Evolutionary conservation across 2,888 invertebrate species (phyloP).

Genomic region (Acanthopleura granulata): DNA sequence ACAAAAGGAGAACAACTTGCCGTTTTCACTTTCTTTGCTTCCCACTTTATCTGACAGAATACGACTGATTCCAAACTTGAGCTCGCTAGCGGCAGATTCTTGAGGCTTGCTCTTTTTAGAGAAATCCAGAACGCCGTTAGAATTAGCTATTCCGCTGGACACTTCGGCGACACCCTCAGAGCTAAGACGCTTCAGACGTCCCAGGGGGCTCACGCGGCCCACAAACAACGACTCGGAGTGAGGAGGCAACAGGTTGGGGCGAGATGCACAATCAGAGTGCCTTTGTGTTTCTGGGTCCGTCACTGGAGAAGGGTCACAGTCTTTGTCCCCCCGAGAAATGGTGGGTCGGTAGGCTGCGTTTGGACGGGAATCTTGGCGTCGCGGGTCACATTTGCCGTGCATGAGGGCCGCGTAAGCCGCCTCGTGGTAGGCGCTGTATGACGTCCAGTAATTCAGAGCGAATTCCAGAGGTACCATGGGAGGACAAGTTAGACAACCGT

Average conservation of each 20-base stretch:
- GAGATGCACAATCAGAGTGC: background rate
- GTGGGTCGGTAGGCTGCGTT: background rate
- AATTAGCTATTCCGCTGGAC: background rate
- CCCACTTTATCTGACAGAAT: conserved; percentile 15
- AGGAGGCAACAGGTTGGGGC: background rate
- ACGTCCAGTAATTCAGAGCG: conserved; percentile 12
- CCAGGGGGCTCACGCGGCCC: background rate
- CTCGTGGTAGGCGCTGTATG: conserved; percentile 14
- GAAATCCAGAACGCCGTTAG: background rate
- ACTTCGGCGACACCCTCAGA: background rate
- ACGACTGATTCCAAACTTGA: conserved; percentile 12
- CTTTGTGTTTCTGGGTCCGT: background rate
- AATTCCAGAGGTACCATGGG: conserved; percentile 1
- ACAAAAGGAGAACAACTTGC: too few relatives aligned
- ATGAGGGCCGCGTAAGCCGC: conserved; percentile 4
- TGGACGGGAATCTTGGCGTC: background rate
- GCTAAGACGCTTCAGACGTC: background rate
- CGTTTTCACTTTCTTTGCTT: background rate
- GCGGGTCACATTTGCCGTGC: background rate
- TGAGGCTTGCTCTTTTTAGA: background rate
- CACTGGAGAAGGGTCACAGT: background rate
- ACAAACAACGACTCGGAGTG: background rate
- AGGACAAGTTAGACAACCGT: conserved; percentile 2
- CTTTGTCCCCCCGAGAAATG: background rate
- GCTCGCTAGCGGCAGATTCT: background rate